Evolutionary conservation across 2,113 vertebrate species (phyloP).

Genomic region (Puma concolor): DNA sequence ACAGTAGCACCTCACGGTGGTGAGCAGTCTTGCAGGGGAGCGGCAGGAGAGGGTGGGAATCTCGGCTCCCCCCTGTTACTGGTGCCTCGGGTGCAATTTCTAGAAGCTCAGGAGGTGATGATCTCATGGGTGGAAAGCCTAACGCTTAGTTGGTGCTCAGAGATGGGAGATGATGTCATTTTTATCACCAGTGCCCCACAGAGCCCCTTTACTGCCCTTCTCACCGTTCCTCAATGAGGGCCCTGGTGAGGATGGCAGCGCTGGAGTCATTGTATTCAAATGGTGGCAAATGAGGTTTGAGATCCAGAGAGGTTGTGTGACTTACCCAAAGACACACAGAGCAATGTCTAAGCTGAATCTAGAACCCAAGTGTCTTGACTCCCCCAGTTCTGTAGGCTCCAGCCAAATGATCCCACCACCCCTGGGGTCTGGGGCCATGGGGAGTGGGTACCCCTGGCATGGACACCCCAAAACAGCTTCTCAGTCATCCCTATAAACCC

Average conservation of each 20-base stretch:
- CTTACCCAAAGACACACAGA: neutral
- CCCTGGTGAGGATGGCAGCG: neutral
- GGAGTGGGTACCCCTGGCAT: neutral
- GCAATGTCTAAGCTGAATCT: neutral
- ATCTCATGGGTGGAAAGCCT: neutral
- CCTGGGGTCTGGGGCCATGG: neutral
- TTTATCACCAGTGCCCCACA: neutral
- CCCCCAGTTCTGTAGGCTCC: neutral
- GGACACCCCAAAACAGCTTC: neutral
- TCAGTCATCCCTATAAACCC: neutral
- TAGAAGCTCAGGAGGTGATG: neutral
- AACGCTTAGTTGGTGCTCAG: neutral
- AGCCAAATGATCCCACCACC: neutral
- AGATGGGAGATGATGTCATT: neutral
- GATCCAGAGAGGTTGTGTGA: neutral
- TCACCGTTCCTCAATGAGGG: neutral
- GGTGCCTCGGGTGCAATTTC: neutral
- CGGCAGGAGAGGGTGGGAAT: neutral
- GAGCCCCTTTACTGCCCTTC: neutral
- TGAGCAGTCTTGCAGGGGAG: neutral
- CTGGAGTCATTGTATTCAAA: neutral
- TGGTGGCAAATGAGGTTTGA: neutral
- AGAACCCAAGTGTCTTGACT: neutral
- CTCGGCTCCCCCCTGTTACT: neutral
- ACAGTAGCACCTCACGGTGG: neutral